Evolutionary conservation across 92 coral and sea anemone species (phyloP), one percentile per base, ranked within the genome.

Genomic region (Siderastrea siderea): DNA sequence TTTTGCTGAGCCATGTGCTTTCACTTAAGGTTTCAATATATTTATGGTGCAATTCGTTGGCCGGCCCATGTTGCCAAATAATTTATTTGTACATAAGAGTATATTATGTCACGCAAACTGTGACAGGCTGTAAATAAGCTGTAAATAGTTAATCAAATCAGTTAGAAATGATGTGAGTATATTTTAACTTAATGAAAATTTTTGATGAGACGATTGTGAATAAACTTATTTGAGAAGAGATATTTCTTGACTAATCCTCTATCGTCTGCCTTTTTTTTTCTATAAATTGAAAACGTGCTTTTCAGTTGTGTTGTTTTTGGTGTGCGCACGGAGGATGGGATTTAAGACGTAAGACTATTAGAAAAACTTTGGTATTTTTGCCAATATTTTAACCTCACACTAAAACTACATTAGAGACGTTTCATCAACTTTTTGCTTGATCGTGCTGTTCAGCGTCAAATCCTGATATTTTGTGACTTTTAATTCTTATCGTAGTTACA

Each of bases 51-150:
- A 61, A 78, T 62, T 26, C 38, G 38, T 26, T 11, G 58, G 46
- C 76, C 48, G 58, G 46, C 76, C 48, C 38, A 4, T n/a, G 50
- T 60, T 60, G 17, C 82, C 47, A 8, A 45, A 78, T 63, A 60
- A 64, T 65, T 50, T 79, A 45, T 77, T 52, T 74, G 46, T 54
- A 26, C 45, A 45, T 60, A 77, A 59, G 5, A 64, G 74, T 50
- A 79, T 64, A 63, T 12, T 59, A 75, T 75, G 68, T 77, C 68
- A 62, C 62, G 79, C 64, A 55, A 57, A 55, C 9, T 49, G 49
- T 61, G 81, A 38, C 68, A 77, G 68, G 47, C 43, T 77, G 68
- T 59, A 77, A 77, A 59, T 45, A 47, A 59, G 64, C 15, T 59
- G 64, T 59, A 12, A 59, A 59, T 3, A n/a, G 1, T 60, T 60